phyloP scores from a whole-genome alignment of 2,797 vertebrate genomes.

The Serranus cabrilla region DNA sequence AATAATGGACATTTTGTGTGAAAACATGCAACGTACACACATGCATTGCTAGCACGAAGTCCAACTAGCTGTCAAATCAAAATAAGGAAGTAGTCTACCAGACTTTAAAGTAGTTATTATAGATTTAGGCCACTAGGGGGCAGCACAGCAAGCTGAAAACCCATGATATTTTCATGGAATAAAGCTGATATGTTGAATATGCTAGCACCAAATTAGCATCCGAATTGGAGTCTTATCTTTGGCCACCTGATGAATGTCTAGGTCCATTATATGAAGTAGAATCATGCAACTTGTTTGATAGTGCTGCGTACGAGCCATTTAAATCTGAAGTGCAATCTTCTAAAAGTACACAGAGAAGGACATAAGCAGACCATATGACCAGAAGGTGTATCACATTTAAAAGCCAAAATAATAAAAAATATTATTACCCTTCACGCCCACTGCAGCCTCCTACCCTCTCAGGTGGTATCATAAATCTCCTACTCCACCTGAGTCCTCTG shows the following conservation, averaged over 20 bases:
- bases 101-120: no score
- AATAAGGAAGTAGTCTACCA: no score
- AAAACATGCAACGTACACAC: no score
- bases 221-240: not conserved
- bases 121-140: not conserved
- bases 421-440: conserved; percentile 38
- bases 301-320: not conserved
- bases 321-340: conserved; percentile 8
- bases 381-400: conserved; percentile 27
- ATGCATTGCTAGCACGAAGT: no score
- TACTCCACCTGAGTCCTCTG: conserved; percentile 60
- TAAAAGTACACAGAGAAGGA: conserved; percentile 32
- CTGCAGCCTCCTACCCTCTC: conserved; percentile 26
- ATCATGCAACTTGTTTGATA: not conserved
- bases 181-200: not conserved
- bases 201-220: not conserved
- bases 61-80: no score
- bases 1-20: no score
- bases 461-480: conserved; percentile 58
- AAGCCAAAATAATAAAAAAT: conserved; percentile 52
- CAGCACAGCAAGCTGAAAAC: not conserved
- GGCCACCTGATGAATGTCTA: not conserved
- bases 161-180: not conserved
- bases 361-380: conserved; percentile 29
- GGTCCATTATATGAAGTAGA: not conserved